Conservation (phyloP, 2,888 invertebrate genomes). For the Lasioglossum leucozonium region DNA sequence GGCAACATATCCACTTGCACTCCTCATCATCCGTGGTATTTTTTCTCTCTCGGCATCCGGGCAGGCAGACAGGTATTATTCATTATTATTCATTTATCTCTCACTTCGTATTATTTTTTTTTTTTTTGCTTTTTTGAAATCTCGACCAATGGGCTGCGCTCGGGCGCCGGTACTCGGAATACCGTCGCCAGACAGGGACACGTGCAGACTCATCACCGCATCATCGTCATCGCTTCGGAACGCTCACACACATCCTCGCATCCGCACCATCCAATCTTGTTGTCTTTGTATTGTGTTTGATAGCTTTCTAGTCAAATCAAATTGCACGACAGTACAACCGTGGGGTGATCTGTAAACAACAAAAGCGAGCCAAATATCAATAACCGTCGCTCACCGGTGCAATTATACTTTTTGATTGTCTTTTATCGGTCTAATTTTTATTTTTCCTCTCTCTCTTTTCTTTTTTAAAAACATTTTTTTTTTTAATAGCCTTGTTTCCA, state of each 20-base stretch:
- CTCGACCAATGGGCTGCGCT: conserved; percentile 67
- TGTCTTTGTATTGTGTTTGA: conserved; percentile 84
- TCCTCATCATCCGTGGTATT: conserved; percentile 74
- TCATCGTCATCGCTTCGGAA: conserved; percentile 78
- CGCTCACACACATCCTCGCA: conserved; percentile 84
- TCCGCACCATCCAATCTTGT: conserved; percentile 84
- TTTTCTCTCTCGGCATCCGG: conserved; percentile 68
- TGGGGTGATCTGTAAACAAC: conserved; percentile 83
- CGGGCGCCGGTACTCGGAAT: conserved; percentile 64
- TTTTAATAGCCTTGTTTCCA: background rate
- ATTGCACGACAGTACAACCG: conserved; percentile 83
- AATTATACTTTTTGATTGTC: conserved; percentile 20
- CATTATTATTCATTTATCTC: conserved; percentile 47
- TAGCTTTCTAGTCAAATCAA: conserved; percentile 84
- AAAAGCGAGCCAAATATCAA: conserved; percentile 80
- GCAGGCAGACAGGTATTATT: conserved; percentile 70
- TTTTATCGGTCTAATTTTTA: background rate
- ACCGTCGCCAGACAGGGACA: conserved; percentile 78
- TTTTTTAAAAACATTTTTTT: no score
- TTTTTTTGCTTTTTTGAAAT: conserved; percentile 24
- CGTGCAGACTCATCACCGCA: conserved; percentile 79
- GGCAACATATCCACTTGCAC: conserved; percentile 77
- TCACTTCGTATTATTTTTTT: conserved; percentile 7
- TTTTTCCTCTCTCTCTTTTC: background rate
- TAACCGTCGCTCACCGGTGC: conserved; percentile 66